Evolutionary conservation across 92 coral and sea anemone species (phyloP).

Genomic region (Bergia sp.): DNA sequence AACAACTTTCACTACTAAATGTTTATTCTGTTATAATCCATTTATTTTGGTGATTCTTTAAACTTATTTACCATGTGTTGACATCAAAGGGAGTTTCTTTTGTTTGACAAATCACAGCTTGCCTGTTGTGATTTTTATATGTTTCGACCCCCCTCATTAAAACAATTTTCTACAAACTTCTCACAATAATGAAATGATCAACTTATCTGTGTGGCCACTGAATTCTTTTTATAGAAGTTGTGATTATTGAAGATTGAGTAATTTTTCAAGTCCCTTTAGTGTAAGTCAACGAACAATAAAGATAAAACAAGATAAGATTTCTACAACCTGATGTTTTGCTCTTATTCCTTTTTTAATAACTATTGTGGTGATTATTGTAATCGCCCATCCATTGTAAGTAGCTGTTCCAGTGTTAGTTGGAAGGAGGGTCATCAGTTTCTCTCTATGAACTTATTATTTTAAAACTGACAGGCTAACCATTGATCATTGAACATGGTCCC

Average conservation of each 20-base stretch:
- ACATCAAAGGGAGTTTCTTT: background rate
- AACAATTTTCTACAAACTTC: too few relatives aligned
- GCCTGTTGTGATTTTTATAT: background rate
- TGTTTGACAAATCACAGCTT: background rate
- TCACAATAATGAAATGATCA: background rate
- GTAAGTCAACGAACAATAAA: too few relatives aligned
- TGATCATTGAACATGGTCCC: background rate
- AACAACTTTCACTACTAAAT: background rate
- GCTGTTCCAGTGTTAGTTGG: background rate
- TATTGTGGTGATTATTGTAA: background rate
- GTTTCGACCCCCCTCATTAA: background rate
- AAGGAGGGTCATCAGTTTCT: background rate
- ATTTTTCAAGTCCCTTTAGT: too few relatives aligned
- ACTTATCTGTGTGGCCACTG: background rate
- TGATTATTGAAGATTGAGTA: background rate
- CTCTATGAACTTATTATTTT: background rate
- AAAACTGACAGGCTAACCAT: background rate
- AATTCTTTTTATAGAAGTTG: background rate
- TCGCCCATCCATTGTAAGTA: background rate
- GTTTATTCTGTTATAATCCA: background rate
- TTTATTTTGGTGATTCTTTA: background rate
- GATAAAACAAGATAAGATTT: background rate
- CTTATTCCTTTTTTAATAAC: too few relatives aligned
- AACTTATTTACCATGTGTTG: conserved; percentile 8
- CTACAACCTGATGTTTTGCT: background rate